phyloP scores from a whole-genome alignment of 1,140 invertebrate species.

The Panagrolaimus sp. region DNA sequence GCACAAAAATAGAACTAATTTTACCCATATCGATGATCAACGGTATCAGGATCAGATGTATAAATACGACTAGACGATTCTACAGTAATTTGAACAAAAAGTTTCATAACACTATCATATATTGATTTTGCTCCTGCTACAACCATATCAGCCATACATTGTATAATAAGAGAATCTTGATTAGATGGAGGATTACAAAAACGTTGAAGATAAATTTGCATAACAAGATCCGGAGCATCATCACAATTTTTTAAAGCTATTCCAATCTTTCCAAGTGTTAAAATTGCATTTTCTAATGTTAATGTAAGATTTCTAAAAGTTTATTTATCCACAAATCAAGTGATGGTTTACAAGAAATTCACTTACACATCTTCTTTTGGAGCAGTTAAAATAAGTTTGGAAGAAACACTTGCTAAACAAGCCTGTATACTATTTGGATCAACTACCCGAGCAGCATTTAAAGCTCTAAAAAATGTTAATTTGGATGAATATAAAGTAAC shows the following conservation, averaged over 20 bases:
- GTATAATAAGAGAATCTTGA: slow-evolving; percentile 86
- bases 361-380: slow-evolving; percentile 63
- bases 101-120: slow-evolving; percentile 91
- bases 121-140: slow-evolving; percentile 70
- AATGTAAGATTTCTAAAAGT: slow-evolving; percentile 26
- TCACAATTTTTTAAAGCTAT: slow-evolving; percentile 82
- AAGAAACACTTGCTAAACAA: slow-evolving; percentile 85
- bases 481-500: slow-evolving; percentile 83
- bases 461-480: slow-evolving; percentile 82
- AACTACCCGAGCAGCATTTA: slow-evolving; percentile 77
- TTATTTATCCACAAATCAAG: background rate
- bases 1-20: slow-evolving; percentile 21
- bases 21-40: slow-evolving; percentile 65
- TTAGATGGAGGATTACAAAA: slow-evolving; percentile 80
- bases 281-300: slow-evolving; percentile 76
- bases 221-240: slow-evolving; percentile 64
- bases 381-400: slow-evolving; percentile 72
- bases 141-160: slow-evolving; percentile 92
- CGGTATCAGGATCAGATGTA: slow-evolving; percentile 64
- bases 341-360: background rate
- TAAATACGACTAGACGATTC: slow-evolving; percentile 86
- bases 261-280: slow-evolving; percentile 92
- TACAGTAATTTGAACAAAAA: slow-evolving; percentile 89
- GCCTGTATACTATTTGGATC: slow-evolving; percentile 88
- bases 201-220: slow-evolving; percentile 88